Percentiles rank a stretch among this genome's conserved stretches.
Evolutionary conservation across 2,113 vertebrate species (phyloP).

Genomic region (Lamprotornis superbus): DNA sequence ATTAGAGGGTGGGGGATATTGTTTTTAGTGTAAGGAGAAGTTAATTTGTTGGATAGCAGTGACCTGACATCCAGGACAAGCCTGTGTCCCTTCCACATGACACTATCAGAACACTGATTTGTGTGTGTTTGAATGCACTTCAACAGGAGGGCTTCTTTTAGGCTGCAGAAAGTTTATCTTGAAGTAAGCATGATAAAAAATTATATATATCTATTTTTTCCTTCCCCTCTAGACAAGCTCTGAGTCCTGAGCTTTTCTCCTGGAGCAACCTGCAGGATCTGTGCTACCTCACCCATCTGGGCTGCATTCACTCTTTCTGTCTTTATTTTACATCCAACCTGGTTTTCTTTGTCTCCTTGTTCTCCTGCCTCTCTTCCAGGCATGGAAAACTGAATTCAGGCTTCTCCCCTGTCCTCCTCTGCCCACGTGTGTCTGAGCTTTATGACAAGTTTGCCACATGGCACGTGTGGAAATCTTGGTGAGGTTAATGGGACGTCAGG

Average conservation of each 20-base stretch:
- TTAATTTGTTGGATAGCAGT: neutral
- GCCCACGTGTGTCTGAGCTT: neutral
- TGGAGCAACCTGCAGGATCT: neutral
- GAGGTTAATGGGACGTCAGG: constrained; percentile 1
- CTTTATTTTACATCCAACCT: neutral
- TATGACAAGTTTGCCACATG: neutral
- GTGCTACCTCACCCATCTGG: neutral
- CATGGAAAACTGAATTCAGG: neutral
- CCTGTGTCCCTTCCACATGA: neutral
- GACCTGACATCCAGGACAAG: neutral
- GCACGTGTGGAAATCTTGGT: neutral
- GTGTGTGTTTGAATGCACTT: neutral
- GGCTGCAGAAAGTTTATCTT: neutral
- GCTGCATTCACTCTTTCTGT: neutral
- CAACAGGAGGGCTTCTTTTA: neutral
- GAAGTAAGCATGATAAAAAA: neutral
- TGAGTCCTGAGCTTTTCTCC: neutral
- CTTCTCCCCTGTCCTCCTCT: neutral
- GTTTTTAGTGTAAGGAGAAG: neutral
- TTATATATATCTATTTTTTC: too few relatives aligned
- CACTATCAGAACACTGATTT: neutral
- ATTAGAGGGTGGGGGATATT: neutral
- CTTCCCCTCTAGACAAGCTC: neutral
- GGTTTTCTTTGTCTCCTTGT: constrained; percentile 8
- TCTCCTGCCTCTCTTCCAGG: neutral